Evolutionary conservation across 2,888 invertebrate species (phyloP).

Genomic region (Druceiella hillmani): DNA sequence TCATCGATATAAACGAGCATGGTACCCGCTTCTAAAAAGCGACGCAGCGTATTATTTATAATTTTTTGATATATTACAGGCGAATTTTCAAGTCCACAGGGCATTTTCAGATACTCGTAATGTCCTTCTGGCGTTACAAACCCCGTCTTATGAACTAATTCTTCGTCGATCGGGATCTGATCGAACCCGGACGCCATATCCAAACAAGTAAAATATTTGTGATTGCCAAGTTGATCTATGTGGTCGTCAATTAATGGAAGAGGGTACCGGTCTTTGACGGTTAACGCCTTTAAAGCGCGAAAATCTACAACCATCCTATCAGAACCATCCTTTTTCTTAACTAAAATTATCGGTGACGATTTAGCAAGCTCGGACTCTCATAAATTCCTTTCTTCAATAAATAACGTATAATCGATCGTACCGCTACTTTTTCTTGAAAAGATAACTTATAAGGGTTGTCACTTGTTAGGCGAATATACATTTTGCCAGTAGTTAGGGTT

Average conservation of each 20-base stretch:
- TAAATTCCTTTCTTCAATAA: background rate
- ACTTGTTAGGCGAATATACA: background rate
- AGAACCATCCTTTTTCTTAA: constrained; percentile 1
- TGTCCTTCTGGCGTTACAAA: too few species aligned
- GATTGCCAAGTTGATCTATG: constrained; percentile 2
- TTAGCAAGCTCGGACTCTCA: background rate
- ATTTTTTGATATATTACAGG: too few species aligned
- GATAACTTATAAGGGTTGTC: background rate
- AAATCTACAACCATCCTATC: constrained; percentile 1
- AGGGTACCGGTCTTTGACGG: background rate
- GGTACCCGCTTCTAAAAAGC: too few species aligned
- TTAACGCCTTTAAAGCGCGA: background rate
- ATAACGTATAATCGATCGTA: background rate
- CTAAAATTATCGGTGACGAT: background rate
- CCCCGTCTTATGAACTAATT: too few species aligned
- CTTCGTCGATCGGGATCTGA: too few species aligned
- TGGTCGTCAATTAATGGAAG: background rate
- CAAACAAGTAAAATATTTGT: background rate
- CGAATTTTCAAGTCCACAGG: too few species aligned
- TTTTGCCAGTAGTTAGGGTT: background rate
- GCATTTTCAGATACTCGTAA: too few species aligned
- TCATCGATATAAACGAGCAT: too few species aligned
- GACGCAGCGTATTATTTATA: too few species aligned
- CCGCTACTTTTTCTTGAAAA: background rate
- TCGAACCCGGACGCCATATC: constrained; percentile 1